Percentiles rank a stretch among this genome's conserved stretches.
These are phyloP conservation scores for Pammene aurita DNA, from an alignment of 2,888 invertebrate genomes.

Conservation along the genomic window DNA sequence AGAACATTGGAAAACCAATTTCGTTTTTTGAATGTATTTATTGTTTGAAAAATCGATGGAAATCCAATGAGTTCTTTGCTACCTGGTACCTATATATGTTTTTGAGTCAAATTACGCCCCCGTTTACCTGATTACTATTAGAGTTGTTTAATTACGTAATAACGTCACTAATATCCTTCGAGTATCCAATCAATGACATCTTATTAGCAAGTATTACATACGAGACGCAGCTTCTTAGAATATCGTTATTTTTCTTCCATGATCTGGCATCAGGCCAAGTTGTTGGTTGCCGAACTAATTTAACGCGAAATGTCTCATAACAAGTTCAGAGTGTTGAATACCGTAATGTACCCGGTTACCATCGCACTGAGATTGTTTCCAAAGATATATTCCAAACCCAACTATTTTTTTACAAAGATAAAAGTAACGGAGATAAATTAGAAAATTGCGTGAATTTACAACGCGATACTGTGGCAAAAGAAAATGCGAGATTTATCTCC, in stretches of 20 bases:
- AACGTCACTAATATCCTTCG: slow-evolving; percentile 8
- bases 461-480: slow-evolving; percentile 1
- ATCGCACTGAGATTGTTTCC: slow-evolving; percentile 40
- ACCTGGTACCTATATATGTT: too few relatives aligned
- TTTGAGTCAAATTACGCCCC: too few relatives aligned
- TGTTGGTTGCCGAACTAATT: slow-evolving; percentile 71
- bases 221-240: slow-evolving; percentile 47
- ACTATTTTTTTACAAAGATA: slow-evolving; percentile 25
- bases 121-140: too few relatives aligned
- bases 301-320: slow-evolving; percentile 76
- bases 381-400: slow-evolving; percentile 31
- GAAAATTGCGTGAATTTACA: slow-evolving; percentile 22
- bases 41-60: too few relatives aligned
- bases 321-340: slow-evolving; percentile 66
- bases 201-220: slow-evolving; percentile 26
- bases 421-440: slow-evolving; percentile 27
- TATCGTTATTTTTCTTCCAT: slow-evolving; percentile 62
- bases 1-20: too few relatives aligned
- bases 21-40: too few relatives aligned
- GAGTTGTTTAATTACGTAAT: too few relatives aligned
- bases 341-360: slow-evolving; percentile 51
- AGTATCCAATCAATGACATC: slow-evolving; percentile 20
- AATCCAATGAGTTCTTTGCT: too few relatives aligned
- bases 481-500: background rate
- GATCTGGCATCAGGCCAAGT: slow-evolving; percentile 70